Conservation (phyloP, 2,797 vertebrate genomes). For the Ctenopoma kingsleyae region DNA sequence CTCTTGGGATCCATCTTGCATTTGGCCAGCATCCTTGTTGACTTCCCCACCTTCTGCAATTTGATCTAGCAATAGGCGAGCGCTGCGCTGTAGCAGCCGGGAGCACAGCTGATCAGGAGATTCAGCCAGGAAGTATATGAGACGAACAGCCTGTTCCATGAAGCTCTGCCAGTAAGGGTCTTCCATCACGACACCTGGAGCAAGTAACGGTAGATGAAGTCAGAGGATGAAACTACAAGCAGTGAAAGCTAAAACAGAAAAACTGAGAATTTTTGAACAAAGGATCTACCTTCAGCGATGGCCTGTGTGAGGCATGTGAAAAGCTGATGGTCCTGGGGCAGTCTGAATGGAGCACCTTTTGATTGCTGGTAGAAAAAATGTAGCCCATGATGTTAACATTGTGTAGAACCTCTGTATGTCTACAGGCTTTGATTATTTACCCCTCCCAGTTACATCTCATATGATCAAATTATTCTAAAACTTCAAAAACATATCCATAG, state of each 20-base stretch:
- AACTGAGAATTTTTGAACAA: background rate
- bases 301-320: conserved; percentile 88
- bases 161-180: conserved; percentile 93
- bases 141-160: conserved; percentile 89
- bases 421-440: background rate
- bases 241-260: background rate
- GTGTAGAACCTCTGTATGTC: background rate
- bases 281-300: conserved; percentile 79
- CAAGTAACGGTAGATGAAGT: background rate
- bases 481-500: too few species aligned
- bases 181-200: conserved; percentile 81
- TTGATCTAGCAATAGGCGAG: conserved; percentile 87
- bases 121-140: conserved; percentile 94
- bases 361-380: conserved; percentile 74
- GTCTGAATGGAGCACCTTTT: conserved; percentile 87
- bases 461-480: too few species aligned
- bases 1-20: conserved; percentile 72
- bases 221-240: background rate
- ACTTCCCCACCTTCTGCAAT: conserved; percentile 73
- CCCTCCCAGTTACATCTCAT: too few species aligned
- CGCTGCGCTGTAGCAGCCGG: conserved; percentile 87
- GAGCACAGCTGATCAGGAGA: conserved; percentile 92
- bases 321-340: conserved; percentile 90
- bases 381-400: conserved; percentile 5
- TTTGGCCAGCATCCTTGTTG: conserved; percentile 66